Evolutionary conservation across 2,797 vertebrate species (phyloP).

Genomic region (Remorina albescens): DNA sequence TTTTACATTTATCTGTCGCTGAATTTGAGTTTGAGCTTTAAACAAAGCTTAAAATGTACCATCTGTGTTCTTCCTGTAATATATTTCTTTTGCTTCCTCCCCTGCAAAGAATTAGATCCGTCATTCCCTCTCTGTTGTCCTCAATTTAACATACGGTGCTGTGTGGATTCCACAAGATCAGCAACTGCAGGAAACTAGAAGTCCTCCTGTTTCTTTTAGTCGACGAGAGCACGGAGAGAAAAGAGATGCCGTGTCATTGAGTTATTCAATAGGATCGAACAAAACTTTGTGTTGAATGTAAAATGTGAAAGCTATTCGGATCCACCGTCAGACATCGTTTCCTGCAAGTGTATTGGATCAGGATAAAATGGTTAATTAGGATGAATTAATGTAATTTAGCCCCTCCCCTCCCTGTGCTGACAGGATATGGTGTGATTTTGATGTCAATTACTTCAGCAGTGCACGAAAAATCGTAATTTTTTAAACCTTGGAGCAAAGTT

Average conservation of each 20-base stretch:
- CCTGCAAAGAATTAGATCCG: neutral
- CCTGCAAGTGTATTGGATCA: neutral
- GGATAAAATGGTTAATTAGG: neutral
- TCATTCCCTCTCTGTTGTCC: slow-evolving; percentile 21
- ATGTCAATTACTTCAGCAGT: neutral
- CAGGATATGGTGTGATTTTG: neutral
- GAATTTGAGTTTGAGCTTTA: neutral
- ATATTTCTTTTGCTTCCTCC: slow-evolving; percentile 18
- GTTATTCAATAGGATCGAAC: neutral
- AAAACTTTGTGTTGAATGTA: neutral
- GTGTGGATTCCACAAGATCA: slow-evolving; percentile 3
- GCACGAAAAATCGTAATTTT: neutral
- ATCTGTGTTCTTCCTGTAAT: neutral
- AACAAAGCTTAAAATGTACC: neutral
- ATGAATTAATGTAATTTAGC: neutral
- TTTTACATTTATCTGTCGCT: neutral
- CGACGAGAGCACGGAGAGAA: neutral
- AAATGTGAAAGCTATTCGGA: neutral
- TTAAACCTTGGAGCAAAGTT: neutral
- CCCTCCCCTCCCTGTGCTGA: neutral
- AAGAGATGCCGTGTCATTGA: neutral
- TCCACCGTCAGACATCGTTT: neutral
- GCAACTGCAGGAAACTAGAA: slow-evolving; percentile 20
- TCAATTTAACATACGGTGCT: slow-evolving; percentile 8
- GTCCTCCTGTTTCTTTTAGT: slow-evolving; percentile 17